Evolutionary conservation across 2,113 vertebrate genomes (phyloP), one percentile per base, ranked within the genome.

Genomic region (Puntigrus tetrazona): DNA sequence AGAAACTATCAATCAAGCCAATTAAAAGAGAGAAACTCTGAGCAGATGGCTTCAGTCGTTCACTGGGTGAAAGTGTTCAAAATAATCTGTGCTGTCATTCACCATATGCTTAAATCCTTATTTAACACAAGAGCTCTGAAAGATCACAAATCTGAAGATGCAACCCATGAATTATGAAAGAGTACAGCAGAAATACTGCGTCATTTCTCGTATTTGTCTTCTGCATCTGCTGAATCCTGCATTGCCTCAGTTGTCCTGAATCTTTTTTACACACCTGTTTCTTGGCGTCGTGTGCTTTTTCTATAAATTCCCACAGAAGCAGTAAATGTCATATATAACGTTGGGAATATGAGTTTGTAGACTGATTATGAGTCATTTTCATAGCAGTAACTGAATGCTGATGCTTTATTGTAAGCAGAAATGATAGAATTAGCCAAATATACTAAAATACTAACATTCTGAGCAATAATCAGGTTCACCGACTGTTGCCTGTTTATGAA

Each of bases 1-100:
- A 63, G 41, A 81, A 52, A 80, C 52, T 47, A 45, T 84, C 57
- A 75, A n/a, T 81, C 63, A 36, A 57, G 45, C 38, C 41, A 83
- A 69, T 80, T 79, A 78, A 65, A 73, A 41, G 38, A 81, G 47
- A 81, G 50, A 27, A 47, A 84, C 16, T 52, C 34, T 18, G 55
- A 50, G 73, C 85, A 86, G 73, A 82, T 59, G 41, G 52, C 79
- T 81, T 76, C 59, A 43, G 63, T 65, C n/a, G 18, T 70, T 59
- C 82, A 74, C 34, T 86, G 55, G 22, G 25, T 77, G 70, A 86
- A 69, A n/a, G 13, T 83, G 63, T 57, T 74, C 25, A 50, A 74
- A 87, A 63, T 82, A 29, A 76, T 82, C 25, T 47, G 82, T 78
- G 78, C 65, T 78, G 78, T 83, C 41, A 75, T 59, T 74, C 73